These are phyloP conservation scores for Cygnus olor DNA, from an alignment of 2,797 vertebrate species.

Conservation along the genomic window DNA sequence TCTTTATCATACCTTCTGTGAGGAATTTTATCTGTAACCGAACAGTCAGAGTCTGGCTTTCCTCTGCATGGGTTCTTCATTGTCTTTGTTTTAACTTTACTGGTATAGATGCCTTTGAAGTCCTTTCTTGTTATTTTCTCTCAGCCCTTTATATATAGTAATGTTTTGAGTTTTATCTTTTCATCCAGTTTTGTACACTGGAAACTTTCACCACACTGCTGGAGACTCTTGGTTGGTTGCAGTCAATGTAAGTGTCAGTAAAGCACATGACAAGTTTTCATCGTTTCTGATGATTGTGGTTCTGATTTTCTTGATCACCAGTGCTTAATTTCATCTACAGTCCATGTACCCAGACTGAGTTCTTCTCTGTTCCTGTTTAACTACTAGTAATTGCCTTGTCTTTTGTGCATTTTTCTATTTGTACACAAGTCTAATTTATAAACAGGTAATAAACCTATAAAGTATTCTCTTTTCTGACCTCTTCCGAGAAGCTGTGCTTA, in stretches of 20 bases:
- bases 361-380: not conserved
- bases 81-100: not conserved
- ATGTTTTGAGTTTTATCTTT: not conserved
- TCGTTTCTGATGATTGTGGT: not conserved
- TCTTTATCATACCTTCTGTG: not conserved
- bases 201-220: not conserved
- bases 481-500: not conserved
- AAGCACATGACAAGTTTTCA: not conserved
- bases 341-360: not conserved
- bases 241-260: not conserved
- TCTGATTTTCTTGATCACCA: not conserved
- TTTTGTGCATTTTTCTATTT: not conserved
- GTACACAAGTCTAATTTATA: not conserved
- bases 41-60: not conserved
- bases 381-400: not conserved
- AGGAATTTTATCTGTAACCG: not conserved
- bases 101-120: not conserved
- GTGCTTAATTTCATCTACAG: not conserved
- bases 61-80: not conserved
- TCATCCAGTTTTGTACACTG: not conserved
- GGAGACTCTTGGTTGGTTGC: not conserved
- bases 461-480: not conserved
- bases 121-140: not conserved
- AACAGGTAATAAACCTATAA: not conserved
- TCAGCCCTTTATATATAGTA: not conserved